phyloP scores from a whole-genome alignment of 2,113 vertebrate genomes.

The Anseranas semipalmata region DNA sequence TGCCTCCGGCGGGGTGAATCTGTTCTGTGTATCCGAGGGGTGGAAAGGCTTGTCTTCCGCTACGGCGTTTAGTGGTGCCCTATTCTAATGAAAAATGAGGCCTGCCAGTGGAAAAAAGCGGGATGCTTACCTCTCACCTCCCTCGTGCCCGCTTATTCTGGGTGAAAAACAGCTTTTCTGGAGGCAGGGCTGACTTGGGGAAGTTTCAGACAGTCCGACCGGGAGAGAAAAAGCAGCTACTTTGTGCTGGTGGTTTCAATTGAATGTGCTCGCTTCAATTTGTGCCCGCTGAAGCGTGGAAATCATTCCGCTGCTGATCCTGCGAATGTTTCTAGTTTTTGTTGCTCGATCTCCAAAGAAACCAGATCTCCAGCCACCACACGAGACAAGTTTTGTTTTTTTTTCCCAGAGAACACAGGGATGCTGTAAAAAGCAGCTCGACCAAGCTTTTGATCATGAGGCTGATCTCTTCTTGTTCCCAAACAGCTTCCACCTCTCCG shows the following conservation, averaged over 20 bases:
- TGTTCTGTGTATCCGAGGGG: not conserved
- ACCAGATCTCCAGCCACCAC: not conserved
- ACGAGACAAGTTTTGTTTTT: rapidly evolving
- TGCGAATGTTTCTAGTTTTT: not conserved
- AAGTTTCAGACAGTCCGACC: not conserved
- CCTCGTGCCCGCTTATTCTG: not conserved
- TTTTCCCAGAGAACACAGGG: not conserved
- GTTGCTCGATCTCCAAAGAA: slow-evolving; percentile 6
- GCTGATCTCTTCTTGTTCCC: not conserved
- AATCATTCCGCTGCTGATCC: not conserved
- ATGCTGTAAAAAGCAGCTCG: too few species aligned
- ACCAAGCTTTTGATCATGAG: not conserved
- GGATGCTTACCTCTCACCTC: not conserved
- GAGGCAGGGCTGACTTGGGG: not conserved
- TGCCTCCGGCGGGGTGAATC: not conserved
- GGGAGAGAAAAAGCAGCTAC: not conserved
- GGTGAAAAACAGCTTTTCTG: not conserved
- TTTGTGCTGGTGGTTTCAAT: not conserved
- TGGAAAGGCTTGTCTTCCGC: not conserved
- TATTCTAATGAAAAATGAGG: not conserved
- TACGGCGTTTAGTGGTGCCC: not conserved
- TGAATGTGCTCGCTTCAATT: not conserved
- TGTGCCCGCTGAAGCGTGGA: not conserved
- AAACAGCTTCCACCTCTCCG: not conserved
- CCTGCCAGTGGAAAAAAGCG: not conserved